phyloP scores from a whole-genome alignment of 2,888 invertebrate species.

The Galeruca laticollis region DNA sequence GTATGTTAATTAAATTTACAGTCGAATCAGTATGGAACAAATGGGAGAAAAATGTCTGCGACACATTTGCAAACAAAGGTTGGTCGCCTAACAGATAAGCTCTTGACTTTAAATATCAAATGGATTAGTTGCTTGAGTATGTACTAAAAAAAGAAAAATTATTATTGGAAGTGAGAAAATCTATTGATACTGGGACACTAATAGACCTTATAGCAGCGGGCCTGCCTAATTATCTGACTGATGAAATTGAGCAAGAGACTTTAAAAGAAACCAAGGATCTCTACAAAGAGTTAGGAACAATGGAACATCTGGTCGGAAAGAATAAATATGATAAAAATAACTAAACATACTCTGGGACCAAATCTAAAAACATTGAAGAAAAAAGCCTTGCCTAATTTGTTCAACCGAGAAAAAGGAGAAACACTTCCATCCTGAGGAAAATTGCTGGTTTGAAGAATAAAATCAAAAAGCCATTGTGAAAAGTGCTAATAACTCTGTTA shows the following conservation, averaged over 20 bases:
- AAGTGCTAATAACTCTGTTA: not conserved
- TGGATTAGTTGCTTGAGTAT: not conserved
- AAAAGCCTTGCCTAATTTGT: not conserved
- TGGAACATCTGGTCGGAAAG: too few relatives aligned
- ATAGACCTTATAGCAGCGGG: too few relatives aligned
- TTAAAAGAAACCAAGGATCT: not conserved
- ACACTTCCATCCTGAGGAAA: not conserved
- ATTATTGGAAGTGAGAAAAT: too few relatives aligned
- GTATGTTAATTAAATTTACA: not conserved
- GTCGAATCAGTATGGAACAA: not conserved
- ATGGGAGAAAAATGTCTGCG: not conserved
- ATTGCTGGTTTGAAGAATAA: not conserved
- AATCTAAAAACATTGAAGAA: not conserved
- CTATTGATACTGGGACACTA: too few relatives aligned
- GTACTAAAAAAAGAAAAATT: not conserved
- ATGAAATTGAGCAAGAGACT: too few relatives aligned
- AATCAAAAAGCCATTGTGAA: not conserved
- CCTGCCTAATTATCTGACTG: too few relatives aligned
- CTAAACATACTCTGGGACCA: too few relatives aligned
- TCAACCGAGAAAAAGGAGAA: not conserved
- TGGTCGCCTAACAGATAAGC: too few relatives aligned
- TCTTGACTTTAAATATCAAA: too few relatives aligned
- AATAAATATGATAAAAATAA: too few relatives aligned
- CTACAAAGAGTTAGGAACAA: not conserved
- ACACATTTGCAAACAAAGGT: conserved; percentile 4